Evolutionary conservation across 2,797 vertebrate species (phyloP).

Genomic region (Anguilla megastoma): DNA sequence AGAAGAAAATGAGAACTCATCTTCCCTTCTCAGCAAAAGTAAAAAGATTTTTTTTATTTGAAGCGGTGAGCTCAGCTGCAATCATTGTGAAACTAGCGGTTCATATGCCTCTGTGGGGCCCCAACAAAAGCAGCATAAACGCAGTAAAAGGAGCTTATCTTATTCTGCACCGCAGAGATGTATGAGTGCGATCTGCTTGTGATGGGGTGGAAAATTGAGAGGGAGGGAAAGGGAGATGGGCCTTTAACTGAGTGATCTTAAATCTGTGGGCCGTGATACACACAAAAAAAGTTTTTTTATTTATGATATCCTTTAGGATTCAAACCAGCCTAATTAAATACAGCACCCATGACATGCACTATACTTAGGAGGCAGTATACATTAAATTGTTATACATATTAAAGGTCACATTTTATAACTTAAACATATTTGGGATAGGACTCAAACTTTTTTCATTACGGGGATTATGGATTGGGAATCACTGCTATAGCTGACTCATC

Average conservation of each 20-base stretch:
- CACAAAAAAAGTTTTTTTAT: background rate
- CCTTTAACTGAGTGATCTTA: background rate
- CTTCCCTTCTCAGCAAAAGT: background rate
- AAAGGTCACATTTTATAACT: background rate
- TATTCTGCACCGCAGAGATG: background rate
- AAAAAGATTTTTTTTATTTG: background rate
- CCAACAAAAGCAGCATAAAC: background rate
- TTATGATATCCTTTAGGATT: background rate
- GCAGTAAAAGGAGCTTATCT: background rate
- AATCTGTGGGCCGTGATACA: background rate
- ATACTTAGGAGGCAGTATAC: background rate
- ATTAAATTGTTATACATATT: background rate
- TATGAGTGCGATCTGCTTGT: background rate
- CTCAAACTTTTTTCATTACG: background rate
- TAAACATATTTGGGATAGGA: background rate
- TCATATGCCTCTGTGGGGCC: constrained; percentile 3
- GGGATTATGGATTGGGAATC: background rate
- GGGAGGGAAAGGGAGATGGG: background rate
- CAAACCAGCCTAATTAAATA: background rate
- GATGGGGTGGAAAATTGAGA: background rate
- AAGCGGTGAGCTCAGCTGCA: background rate
- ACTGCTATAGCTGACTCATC: background rate
- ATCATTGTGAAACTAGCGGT: background rate
- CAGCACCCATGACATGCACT: background rate
- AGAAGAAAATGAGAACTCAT: background rate